phyloP scores from a whole-genome alignment of 2,797 vertebrate genomes.

The Sebastiscus albofasciatus region DNA sequence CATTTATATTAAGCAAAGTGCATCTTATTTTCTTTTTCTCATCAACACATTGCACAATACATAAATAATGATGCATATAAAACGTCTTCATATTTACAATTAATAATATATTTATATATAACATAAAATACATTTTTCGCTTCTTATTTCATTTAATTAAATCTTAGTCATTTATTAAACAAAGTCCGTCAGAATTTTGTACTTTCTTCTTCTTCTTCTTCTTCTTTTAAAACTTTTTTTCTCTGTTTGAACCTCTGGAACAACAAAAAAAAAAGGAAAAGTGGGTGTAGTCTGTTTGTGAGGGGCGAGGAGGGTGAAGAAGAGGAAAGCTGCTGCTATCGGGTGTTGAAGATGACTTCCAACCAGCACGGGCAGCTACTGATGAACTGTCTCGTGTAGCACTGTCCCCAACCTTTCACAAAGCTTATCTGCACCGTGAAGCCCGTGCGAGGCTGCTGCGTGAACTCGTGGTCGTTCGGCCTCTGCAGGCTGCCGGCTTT shows the following conservation, averaged over 20 bases:
- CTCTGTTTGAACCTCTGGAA: slow-evolving; percentile 62
- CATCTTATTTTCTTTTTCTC: slow-evolving; percentile 95
- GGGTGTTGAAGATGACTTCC: slow-evolving; percentile 98
- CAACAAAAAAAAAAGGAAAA: slow-evolving; percentile 43
- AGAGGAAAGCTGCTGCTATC: slow-evolving; percentile 82
- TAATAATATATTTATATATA: slow-evolving; percentile 99
- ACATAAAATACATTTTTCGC: slow-evolving; percentile 99
- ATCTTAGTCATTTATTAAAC: slow-evolving; percentile 90
- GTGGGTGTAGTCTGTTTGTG: slow-evolving; percentile 59
- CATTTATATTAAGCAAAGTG: slow-evolving; percentile 99
- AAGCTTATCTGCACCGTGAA: slow-evolving; percentile 99
- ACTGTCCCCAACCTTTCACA: slow-evolving; percentile 99
- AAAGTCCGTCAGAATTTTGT: slow-evolving; percentile 83
- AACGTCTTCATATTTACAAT: slow-evolving; percentile 99
- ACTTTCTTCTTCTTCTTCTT: slow-evolving; percentile 70
- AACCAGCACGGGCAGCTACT: slow-evolving; percentile 99
- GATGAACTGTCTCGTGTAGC: slow-evolving; percentile 99
- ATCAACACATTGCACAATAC: slow-evolving; percentile 99
- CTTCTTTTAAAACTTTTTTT: slow-evolving; percentile 67
- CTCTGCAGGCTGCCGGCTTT: slow-evolving; percentile 94
- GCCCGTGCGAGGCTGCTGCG: slow-evolving; percentile 94
- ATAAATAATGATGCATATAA: slow-evolving; percentile 99
- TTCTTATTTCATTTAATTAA: slow-evolving; percentile 91
- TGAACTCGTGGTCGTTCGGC: slow-evolving; percentile 98
- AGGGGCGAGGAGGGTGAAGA: slow-evolving; percentile 28